Base-by-base conservation (phyloP, 2,888 invertebrate genomes). In the Clusia tigrina region DNA sequence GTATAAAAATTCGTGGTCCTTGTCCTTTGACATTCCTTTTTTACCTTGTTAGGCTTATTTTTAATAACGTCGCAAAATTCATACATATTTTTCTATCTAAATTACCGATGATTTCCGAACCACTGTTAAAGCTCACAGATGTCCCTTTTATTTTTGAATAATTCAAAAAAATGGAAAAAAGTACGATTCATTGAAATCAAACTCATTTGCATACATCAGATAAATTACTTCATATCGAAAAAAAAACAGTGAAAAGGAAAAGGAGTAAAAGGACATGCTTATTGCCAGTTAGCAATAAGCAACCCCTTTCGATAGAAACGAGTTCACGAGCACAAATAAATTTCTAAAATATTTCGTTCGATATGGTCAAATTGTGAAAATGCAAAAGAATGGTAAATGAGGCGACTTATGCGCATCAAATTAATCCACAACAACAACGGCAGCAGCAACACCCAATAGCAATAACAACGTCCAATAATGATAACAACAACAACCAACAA, bases 161-260 rank as follows among this genome's bases (percentile, higher is more conserved):
- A 54, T 17, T 25, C n/a, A 3, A 25, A 26, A 54, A 54, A 54
- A 26, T 54, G 2, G 52, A 25, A 25, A 25, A 17, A 25, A 54
- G 25, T 48, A n/a, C 22, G 48, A 22, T 32, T 76, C 76, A 74
- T 74, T 74, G 76, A 76, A 74, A 75, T 74, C 75, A 76, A 76
- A 76, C 76, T 75, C 74, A 75, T 75, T 75, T 75, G 74, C 74
- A 75, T 75, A 75, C 69, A 67, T 67, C 74, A 73, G 74, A 74
- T 74, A 74, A 74, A 74, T 74, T 76, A 74, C 70, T 62, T 70
- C 64, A 67, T 64, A 63, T 72, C 71, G 75, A 72, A 72, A 71
- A 3, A n/a, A 3, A 42, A 42, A n/a, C n/a, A n/a, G n/a, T n/a
- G n/a, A n/a, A n/a, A n/a, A n/a, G n/a, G 15, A 42, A 42, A 42